These are phyloP conservation scores for Ecliptopera silaceata DNA, from an alignment of 2,888 invertebrate genomes.

Conservation along the genomic window DNA sequence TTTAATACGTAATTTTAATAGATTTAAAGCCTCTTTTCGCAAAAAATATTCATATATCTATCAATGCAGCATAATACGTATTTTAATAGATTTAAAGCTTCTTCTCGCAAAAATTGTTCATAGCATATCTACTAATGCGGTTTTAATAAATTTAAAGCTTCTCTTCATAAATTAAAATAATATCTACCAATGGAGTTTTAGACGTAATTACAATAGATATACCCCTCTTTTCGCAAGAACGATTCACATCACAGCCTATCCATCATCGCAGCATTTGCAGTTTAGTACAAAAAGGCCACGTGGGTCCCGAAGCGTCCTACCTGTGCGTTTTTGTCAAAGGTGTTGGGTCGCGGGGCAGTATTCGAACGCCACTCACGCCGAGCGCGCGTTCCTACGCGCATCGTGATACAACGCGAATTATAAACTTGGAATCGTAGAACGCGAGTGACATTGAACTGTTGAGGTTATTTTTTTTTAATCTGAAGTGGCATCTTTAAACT, in stretches of 20 bases:
- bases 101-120: too few relatives aligned
- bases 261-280: slow-evolving; percentile 12
- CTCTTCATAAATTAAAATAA: too few relatives aligned
- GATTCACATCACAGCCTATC: slow-evolving; percentile 4
- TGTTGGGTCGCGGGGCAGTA: slow-evolving; percentile 63
- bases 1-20: too few relatives aligned
- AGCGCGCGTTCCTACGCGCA: slow-evolving; percentile 55
- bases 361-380: slow-evolving; percentile 60
- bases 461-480: slow-evolving; percentile 20
- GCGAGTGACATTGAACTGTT: slow-evolving; percentile 20
- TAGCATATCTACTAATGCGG: too few relatives aligned
- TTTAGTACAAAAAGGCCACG: slow-evolving; percentile 34
- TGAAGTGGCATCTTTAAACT: slow-evolving; percentile 15
- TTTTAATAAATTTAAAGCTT: too few relatives aligned
- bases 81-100: too few relatives aligned
- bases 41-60: too few relatives aligned
- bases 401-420: slow-evolving; percentile 22
- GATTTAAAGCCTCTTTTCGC: too few relatives aligned
- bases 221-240: slow-evolving; percentile 12
- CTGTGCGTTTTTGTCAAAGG: slow-evolving; percentile 69
- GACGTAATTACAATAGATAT: slow-evolving; percentile 1
- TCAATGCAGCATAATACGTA: too few relatives aligned
- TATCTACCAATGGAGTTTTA: not conserved
- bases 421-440: not conserved
- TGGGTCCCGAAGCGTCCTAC: slow-evolving; percentile 45